Evolutionary conservation across 2,113 vertebrate genomes (phyloP).

Genomic region (Dicentrarchus labrax): DNA sequence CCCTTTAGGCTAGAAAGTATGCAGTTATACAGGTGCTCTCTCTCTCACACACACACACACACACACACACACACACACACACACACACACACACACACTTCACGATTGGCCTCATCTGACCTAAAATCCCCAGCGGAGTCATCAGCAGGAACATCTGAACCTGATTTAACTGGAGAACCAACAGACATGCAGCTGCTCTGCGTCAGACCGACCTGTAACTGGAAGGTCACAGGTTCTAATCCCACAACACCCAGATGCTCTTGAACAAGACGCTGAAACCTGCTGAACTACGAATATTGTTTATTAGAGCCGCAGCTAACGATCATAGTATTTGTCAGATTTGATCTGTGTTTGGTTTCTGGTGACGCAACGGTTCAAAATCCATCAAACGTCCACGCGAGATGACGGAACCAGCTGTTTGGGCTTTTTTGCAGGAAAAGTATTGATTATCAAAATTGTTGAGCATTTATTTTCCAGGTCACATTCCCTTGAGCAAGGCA

Average conservation of each 20-base stretch:
- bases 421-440: too few species aligned
- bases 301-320: neutral
- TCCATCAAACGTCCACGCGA: too few species aligned
- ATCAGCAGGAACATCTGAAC: slow-evolving; percentile 64
- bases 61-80: slow-evolving; percentile 29
- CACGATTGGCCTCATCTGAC: slow-evolving; percentile 59
- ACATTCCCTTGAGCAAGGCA: neutral
- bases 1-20: slow-evolving; percentile 21
- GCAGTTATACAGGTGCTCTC: slow-evolving; percentile 28
- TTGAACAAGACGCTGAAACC: neutral
- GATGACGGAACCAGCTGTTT: too few species aligned
- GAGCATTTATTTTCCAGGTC: too few species aligned
- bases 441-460: too few species aligned
- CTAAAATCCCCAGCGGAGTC: slow-evolving; percentile 36
- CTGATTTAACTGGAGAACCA: slow-evolving; percentile 42
- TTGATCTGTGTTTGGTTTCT: too few species aligned
- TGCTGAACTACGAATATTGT: neutral
- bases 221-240: slow-evolving; percentile 19
- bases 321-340: too few species aligned
- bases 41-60: slow-evolving; percentile 23
- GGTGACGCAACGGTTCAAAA: too few species aligned
- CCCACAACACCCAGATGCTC: slow-evolving; percentile 7
- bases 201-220: slow-evolving; percentile 34
- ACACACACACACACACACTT: neutral
- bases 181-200: slow-evolving; percentile 48